Evolutionary conservation across 1,140 invertebrate genomes (phyloP).

Genomic region (Thaumetopoea pityocampa): DNA sequence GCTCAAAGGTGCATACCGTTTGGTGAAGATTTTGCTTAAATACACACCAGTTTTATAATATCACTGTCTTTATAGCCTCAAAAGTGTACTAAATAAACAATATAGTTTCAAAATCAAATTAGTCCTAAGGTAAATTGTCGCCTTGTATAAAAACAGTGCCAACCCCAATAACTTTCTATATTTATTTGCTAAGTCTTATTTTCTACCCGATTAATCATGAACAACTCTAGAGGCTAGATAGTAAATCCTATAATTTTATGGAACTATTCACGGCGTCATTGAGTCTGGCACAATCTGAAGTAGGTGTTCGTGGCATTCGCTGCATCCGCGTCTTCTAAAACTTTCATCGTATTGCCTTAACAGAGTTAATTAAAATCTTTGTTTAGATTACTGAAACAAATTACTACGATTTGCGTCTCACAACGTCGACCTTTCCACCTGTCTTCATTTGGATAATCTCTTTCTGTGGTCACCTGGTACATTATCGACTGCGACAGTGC

Average conservation of each 20-base stretch:
- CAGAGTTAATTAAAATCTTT: not conserved
- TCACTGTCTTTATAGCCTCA: no score
- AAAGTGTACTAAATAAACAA: no score
- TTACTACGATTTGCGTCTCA: not conserved
- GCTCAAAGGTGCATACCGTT: no score
- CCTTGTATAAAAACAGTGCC: no score
- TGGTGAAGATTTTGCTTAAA: no score
- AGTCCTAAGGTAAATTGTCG: no score
- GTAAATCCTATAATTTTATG: conserved; percentile 65
- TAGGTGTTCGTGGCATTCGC: conserved; percentile 61
- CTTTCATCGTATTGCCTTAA: conserved; percentile 42
- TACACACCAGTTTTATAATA: no score
- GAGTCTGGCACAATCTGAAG: conserved; percentile 46
- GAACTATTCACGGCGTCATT: conserved; percentile 49
- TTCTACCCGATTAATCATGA: conserved; percentile 64
- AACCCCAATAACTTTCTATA: no score
- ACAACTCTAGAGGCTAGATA: conserved; percentile 47
- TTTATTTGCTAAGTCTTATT: no score
- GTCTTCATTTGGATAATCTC: conserved; percentile 6
- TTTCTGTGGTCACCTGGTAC: conserved; percentile 30
- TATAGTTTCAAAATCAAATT: no score
- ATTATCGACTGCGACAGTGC: conserved; percentile 47
- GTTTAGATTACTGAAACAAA: not conserved
- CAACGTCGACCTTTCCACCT: conserved; percentile 4
- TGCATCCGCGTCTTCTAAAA: conserved; percentile 41